Evolutionary conservation across 2,888 invertebrate species (phyloP).

Genomic region (Megalurothrips usitatus): DNA sequence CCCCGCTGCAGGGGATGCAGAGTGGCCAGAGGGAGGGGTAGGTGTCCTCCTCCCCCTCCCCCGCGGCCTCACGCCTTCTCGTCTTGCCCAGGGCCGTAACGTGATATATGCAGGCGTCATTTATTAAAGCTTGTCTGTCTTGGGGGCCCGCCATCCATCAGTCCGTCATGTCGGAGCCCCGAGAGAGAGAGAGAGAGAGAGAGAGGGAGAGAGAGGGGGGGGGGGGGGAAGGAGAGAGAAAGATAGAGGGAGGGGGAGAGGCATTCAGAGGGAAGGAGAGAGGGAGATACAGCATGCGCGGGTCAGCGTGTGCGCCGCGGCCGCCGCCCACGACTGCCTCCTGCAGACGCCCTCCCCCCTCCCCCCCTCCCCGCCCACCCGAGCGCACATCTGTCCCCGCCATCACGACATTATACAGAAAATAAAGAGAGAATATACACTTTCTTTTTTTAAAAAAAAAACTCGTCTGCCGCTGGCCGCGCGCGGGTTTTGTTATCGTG

Average conservation of each 20-base stretch:
- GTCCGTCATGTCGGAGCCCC: not conserved
- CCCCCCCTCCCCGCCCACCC: no score
- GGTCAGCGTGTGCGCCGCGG: not conserved
- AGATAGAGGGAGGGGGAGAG: no score
- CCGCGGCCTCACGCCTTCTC: not conserved
- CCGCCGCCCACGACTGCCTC: no score
- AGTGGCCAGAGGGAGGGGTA: no score
- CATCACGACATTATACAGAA: no score
- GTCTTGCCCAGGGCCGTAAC: not conserved
- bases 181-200: not conserved
- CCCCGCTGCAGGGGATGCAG: no score
- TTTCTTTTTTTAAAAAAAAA: no score
- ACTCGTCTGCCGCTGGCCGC: no score
- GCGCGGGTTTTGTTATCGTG: no score
- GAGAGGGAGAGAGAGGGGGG: not conserved
- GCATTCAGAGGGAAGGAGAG: not conserved
- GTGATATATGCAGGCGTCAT: conserved; percentile 19
- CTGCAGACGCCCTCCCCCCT: no score
- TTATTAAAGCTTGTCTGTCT: conserved; percentile 16
- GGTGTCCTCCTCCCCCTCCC: not conserved
- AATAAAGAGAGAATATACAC: no score
- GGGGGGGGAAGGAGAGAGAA: not conserved
- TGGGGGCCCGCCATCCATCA: conserved; percentile 5
- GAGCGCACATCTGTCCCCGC: no score
- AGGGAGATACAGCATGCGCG: not conserved